These are phyloP conservation scores for Chelon auratus DNA, from an alignment of 2,797 vertebrate species.

Conservation along the genomic window DNA sequence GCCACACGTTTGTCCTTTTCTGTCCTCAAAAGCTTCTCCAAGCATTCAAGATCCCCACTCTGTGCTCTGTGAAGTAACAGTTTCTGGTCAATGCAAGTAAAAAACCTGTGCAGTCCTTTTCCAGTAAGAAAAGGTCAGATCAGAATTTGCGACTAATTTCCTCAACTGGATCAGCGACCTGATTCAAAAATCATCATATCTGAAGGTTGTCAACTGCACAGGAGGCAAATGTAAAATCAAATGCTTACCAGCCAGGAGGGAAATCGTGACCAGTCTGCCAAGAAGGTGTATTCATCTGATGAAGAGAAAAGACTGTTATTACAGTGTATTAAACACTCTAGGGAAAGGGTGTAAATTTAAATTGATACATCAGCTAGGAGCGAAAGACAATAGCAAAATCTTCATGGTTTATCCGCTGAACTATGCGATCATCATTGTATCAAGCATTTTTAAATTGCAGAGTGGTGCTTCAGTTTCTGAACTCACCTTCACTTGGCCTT, in stretches of 20 bases:
- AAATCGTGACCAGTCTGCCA: accelerated
- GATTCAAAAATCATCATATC: slow-evolving; percentile 84
- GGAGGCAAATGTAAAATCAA: accelerated
- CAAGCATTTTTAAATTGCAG: not conserved
- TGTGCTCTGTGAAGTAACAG: not conserved
- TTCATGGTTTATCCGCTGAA: slow-evolving; percentile 88
- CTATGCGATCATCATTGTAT: slow-evolving; percentile 89
- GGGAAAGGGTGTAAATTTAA: accelerated
- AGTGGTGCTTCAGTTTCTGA: accelerated
- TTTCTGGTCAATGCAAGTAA: accelerated
- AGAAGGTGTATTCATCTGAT: not conserved
- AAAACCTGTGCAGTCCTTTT: accelerated
- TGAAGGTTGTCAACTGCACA: not conserved
- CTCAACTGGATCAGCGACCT: slow-evolving; percentile 87
- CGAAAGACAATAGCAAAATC: slow-evolving; percentile 81
- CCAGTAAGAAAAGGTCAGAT: slow-evolving; percentile 45
- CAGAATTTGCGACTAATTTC: slow-evolving; percentile 71
- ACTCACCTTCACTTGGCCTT: slow-evolving; percentile 34
- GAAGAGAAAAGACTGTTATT: not conserved
- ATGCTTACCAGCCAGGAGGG: slow-evolving; percentile 42
- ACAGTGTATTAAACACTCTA: accelerated
- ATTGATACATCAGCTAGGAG: slow-evolving; percentile 89
- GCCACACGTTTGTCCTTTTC: not conserved
- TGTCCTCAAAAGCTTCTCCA: no score
- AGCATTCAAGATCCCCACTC: accelerated